These are phyloP conservation scores for Callosobruchus maculatus DNA, from an alignment of 2,888 invertebrate genomes.

Conservation along the genomic window DNA sequence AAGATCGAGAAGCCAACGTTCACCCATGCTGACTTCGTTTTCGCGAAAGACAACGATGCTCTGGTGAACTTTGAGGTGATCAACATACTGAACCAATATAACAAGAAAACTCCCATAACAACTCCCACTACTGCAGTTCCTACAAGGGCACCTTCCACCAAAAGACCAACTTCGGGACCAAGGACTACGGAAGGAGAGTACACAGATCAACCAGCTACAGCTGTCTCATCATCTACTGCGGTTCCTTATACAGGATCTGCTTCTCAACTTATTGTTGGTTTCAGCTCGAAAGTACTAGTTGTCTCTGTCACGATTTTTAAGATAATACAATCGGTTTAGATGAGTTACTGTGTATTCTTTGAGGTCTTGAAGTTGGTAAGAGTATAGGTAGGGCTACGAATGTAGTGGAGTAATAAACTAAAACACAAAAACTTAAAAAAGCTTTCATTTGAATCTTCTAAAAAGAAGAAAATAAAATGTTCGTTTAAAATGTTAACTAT, in stretches of 20 bases:
- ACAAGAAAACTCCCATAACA: neutral
- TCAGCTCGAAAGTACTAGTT: neutral
- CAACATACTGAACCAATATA: neutral
- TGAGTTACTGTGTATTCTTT: no score
- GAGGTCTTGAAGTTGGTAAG: no score
- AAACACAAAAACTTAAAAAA: no score
- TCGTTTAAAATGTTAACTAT: no score
- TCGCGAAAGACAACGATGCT: neutral
- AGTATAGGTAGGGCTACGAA: no score
- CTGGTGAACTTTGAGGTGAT: neutral
- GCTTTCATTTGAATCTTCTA: no score
- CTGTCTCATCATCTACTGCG: neutral
- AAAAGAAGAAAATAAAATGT: no score
- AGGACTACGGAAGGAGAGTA: neutral
- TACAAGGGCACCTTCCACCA: neutral
- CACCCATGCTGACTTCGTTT: neutral
- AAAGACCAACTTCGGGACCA: neutral
- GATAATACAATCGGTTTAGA: neutral
- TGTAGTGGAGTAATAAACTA: no score
- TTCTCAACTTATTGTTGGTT: neutral
- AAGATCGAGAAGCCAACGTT: neutral
- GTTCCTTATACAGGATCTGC: neutral
- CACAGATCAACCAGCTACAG: neutral
- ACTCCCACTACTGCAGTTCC: neutral
- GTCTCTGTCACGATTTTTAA: neutral